Conservation (phyloP, 2,113 vertebrate species). For the Steatornis caripensis region DNA sequence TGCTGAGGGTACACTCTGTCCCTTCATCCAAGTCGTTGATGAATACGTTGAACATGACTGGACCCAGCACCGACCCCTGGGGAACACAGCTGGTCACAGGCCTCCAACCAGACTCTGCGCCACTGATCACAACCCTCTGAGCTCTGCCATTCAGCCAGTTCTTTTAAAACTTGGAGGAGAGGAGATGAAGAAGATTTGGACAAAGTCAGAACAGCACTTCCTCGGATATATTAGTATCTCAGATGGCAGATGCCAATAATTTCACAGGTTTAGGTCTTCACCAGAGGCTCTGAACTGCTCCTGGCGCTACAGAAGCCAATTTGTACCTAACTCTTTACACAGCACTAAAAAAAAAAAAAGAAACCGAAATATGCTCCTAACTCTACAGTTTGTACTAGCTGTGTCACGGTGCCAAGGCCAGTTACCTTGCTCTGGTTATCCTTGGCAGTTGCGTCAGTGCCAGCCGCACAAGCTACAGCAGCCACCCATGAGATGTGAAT, state of each 20-base stretch:
- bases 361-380: not conserved
- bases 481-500: not conserved
- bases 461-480: not conserved
- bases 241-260: not conserved
- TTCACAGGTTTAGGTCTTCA: not conserved
- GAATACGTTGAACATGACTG: no score
- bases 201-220: not conserved
- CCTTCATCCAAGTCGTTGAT: no score
- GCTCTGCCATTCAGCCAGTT: no score
- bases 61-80: no score
- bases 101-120: no score
- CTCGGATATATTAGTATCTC: not conserved
- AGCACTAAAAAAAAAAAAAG: not conserved
- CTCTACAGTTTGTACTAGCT: not conserved
- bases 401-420: not conserved
- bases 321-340: not conserved
- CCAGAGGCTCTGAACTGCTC: not conserved
- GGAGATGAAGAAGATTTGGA: not conserved
- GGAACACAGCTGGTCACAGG: no score
- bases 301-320: not conserved
- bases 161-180: not conserved
- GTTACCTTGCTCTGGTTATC: not conserved
- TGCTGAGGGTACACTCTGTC: no score
- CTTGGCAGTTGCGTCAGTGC: not conserved
- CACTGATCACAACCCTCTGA: no score